Percentiles rank a stretch among this genome's conserved stretches.
These are phyloP conservation scores for Malurus alboscapulatus DNA, from an alignment of 2,113 vertebrate genomes.

Conservation along the genomic window DNA sequence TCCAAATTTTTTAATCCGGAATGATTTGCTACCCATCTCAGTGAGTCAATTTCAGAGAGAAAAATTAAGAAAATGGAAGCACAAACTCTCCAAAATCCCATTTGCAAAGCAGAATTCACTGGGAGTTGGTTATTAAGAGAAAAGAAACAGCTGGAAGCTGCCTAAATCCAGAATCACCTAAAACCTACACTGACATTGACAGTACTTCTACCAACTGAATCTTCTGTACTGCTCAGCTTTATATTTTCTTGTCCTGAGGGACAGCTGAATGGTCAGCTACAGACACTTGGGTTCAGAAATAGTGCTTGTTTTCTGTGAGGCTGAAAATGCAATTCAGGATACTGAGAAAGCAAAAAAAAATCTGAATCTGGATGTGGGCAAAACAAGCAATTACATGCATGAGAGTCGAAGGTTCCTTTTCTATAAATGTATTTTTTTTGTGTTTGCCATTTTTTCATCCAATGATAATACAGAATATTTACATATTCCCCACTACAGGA, in stretches of 20 bases:
- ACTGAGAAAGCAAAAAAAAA: not conserved
- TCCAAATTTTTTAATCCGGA: not conserved
- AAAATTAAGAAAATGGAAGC: not conserved
- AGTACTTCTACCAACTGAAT: not conserved
- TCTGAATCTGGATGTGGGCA: not conserved
- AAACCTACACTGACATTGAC: not conserved
- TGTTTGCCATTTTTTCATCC: not conserved
- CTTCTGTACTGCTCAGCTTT: not conserved
- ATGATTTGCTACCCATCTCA: not conserved
- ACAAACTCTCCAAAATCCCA: not conserved
- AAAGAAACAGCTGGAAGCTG: not conserved
- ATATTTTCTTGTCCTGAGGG: not conserved
- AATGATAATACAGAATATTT: not conserved
- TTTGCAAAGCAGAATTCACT: not conserved
- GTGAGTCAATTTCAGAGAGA: not conserved
- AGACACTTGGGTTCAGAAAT: not conserved
- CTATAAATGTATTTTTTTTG: not conserved
- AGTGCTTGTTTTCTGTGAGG: not conserved
- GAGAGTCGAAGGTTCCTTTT: not conserved
- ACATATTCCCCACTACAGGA: not conserved
- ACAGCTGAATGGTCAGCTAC: not conserved
- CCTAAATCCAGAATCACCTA: not conserved
- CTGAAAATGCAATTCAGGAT: not conserved
- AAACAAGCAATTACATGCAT: not conserved
- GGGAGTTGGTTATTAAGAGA: not conserved